These are phyloP conservation scores for Caenorhabditis drosophilae DNA, from an alignment of 2,888 invertebrate species.

Conservation along the genomic window DNA sequence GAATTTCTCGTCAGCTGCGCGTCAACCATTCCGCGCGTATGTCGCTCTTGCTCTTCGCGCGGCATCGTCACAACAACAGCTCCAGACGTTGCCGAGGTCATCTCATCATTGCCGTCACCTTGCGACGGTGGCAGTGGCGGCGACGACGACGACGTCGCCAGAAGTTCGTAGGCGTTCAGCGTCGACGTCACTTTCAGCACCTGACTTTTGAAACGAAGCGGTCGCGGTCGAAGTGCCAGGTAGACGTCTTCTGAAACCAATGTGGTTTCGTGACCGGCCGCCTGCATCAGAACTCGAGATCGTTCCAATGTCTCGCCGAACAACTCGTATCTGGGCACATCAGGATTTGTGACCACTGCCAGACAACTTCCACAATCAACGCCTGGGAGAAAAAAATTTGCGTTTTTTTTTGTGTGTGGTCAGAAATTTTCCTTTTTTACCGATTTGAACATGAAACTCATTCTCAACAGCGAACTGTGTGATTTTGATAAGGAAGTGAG, in stretches of 20 bases:
- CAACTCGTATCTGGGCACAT: constrained; percentile 62
- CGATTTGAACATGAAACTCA: constrained; percentile 61
- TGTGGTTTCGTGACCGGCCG: constrained; percentile 46
- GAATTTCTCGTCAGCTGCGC: constrained; percentile 26
- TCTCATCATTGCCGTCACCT: constrained; percentile 14
- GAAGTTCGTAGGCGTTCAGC: constrained; percentile 41
- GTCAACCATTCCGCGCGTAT: constrained; percentile 31
- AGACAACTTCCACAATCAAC: constrained; percentile 64
- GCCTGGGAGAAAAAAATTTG: constrained; percentile 40
- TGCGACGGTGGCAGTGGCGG: too few relatives aligned
- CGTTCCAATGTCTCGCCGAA: constrained; percentile 53
- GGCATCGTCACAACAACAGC: constrained; percentile 30
- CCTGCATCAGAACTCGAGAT: constrained; percentile 47
- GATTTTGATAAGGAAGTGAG: constrained; percentile 54
- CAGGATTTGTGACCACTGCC: constrained; percentile 59
- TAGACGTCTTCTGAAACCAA: constrained; percentile 59
- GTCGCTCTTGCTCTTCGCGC: constrained; percentile 29
- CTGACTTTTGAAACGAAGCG: constrained; percentile 52
- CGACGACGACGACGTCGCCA: too few relatives aligned
- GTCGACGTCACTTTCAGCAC: constrained; percentile 34
- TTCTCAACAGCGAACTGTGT: constrained; percentile 58
- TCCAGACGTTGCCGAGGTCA: constrained; percentile 10
- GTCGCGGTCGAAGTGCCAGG: constrained; percentile 63
- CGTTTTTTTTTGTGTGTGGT: background rate
- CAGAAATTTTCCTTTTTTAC: constrained; percentile 32